Base-by-base conservation (phyloP, 2,888 invertebrate genomes). In the Athalia rosae region DNA sequence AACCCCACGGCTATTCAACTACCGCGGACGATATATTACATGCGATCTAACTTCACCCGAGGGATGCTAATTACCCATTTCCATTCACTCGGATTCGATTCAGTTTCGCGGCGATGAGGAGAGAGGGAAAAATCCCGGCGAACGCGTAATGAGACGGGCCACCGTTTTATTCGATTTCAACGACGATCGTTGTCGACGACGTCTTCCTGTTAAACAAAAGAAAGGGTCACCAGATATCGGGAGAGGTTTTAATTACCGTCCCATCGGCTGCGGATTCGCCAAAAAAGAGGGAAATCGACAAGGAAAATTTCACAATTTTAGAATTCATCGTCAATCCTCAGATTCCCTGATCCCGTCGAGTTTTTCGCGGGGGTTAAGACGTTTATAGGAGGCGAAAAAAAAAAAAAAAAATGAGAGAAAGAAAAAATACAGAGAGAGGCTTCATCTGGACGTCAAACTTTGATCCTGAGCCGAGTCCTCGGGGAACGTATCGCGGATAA, bases 391-490 rank as follows among this genome's bases (percentile, higher is more conserved):
- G 2, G 0, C n/a, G n/a, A n/a, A n/a, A n/a, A n/a, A n/a, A n/a
- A n/a, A n/a, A n/a, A n/a, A n/a, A 28, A 1, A 28, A 28, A 28
- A 28, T 28, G 28, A 1, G 28, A 28, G 28, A 28, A 61, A 61
- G 59, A 61, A 48, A 74, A 74, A 47, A 74, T 6, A 13, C 74
- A 61, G 59, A 48, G 74, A 41, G 13, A 61, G 50, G 76, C 63
- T 85, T 88, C 88, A 87, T 88, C 84, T 86, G 87, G 86, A 83
- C 81, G 82, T 83, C 85, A 81, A 85, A 83, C 83, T 82, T 82
- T 87, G 85, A 86, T 84, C 85, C 83, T 28, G 28, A 28, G 28
- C 28, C 28, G 28, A 81, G 79, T 83, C 82, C 76, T 79, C 64
- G 61, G 83, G 81, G 81, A 79, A 73, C 80, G 67, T 83, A 86